phyloP scores from a whole-genome alignment of 2,113 vertebrate species.

The Leuciscus idus region DNA sequence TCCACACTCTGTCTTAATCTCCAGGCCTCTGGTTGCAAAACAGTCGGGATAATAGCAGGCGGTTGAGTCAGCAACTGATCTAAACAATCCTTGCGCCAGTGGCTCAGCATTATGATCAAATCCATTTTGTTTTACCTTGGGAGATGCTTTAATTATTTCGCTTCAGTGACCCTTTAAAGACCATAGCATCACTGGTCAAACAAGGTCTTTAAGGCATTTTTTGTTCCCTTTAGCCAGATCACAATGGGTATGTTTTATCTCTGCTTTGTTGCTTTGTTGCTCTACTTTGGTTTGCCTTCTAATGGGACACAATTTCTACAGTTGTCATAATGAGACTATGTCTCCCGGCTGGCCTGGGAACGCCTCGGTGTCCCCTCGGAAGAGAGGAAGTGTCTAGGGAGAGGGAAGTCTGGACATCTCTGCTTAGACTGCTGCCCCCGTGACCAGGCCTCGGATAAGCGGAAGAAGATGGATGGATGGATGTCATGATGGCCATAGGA shows the following conservation, averaged over 20 bases:
- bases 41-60: not conserved
- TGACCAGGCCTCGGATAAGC: no score
- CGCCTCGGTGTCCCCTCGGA: no score
- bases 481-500: not conserved
- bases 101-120: constrained; percentile 20
- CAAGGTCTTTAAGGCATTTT: constrained; percentile 29
- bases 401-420: no score
- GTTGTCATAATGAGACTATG: not conserved
- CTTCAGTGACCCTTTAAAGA: not conserved
- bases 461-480: no score
- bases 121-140: constrained; percentile 48
- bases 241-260: not conserved
- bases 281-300: not conserved
- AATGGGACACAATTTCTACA: not conserved
- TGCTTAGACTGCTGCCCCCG: no score
- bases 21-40: constrained; percentile 1
- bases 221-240: not conserved
- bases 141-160: constrained; percentile 56
- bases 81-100: not conserved
- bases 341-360: no score
- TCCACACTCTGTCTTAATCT: not conserved
- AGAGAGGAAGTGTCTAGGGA: no score
- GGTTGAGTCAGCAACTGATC: constrained; percentile 12
- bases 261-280: not conserved
- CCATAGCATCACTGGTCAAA: not conserved